Percentiles rank a stretch among this genome's conserved stretches.
Evolutionary conservation across 2,888 invertebrate species (phyloP).

Genomic region (Cerceris rybyensis): DNA sequence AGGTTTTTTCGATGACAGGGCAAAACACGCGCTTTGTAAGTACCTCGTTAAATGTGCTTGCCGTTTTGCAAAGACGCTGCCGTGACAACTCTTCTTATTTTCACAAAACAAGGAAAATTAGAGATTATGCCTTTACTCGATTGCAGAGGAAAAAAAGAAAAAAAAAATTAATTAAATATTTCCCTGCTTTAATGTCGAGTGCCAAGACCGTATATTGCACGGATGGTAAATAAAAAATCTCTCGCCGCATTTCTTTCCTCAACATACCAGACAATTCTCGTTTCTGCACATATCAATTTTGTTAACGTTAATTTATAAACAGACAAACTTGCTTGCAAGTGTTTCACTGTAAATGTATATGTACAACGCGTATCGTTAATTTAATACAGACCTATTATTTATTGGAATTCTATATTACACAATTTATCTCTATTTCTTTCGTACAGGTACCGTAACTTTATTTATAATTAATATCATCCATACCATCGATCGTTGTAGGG

Average conservation of each 20-base stretch:
- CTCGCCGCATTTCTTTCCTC: constrained; percentile 1
- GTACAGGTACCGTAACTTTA: constrained; percentile 38
- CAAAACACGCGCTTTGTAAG: neutral
- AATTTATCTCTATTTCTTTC: constrained; percentile 32
- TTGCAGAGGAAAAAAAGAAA: neutral
- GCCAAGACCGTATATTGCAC: neutral
- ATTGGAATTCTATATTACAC: constrained; percentile 33
- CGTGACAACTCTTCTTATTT: constrained; percentile 12
- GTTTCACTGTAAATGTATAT: constrained; percentile 25
- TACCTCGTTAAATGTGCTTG: constrained; percentile 12
- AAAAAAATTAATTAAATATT: neutral
- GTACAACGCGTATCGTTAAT: constrained; percentile 32
- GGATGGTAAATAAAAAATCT: neutral
- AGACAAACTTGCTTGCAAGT: constrained; percentile 31
- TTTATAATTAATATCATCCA: constrained; percentile 16
- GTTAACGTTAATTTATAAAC: constrained; percentile 21
- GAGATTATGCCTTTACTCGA: neutral
- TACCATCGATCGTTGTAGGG: neutral
- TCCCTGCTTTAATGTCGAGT: neutral
- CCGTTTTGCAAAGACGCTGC: constrained; percentile 9
- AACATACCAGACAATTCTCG: neutral
- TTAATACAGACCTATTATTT: constrained; percentile 46
- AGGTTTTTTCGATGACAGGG: constrained; percentile 1
- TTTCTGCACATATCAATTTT: constrained; percentile 14
- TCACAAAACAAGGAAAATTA: constrained; percentile 9